phyloP scores from a whole-genome alignment of 2,113 vertebrate genomes.

The Menidia beryllina region DNA sequence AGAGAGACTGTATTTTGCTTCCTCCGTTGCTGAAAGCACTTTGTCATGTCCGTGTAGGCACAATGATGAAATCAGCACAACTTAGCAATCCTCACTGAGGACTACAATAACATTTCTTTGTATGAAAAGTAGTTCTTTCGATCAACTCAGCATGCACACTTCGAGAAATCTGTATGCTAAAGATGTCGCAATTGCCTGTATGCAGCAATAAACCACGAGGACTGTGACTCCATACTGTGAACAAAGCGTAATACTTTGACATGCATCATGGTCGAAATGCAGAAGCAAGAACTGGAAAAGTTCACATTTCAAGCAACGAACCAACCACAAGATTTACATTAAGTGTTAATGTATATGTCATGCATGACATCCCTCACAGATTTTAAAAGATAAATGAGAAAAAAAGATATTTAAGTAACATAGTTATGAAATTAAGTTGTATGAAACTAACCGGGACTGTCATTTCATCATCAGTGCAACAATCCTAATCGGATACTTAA shows the following conservation, averaged over 20 bases:
- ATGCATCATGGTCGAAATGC: not conserved
- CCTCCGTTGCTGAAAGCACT: constrained; percentile 51
- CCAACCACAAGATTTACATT: not conserved
- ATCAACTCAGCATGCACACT: constrained; percentile 51
- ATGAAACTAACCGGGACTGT: not conserved
- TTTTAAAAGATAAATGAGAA: not conserved
- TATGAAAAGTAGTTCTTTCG: constrained; percentile 66
- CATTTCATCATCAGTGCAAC: not conserved
- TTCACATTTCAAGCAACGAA: not conserved
- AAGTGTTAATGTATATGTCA: too few species aligned
- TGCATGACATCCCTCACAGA: not conserved
- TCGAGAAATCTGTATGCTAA: constrained; percentile 51
- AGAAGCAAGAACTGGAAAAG: not conserved
- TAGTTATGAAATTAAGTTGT: not conserved
- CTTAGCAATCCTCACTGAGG: constrained; percentile 49
- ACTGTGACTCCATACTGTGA: constrained; percentile 33
- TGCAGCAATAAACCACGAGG: constrained; percentile 72
- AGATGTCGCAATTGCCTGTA: constrained; percentile 64
- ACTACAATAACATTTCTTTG: constrained; percentile 55
- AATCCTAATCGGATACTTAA: not conserved
- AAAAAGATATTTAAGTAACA: not conserved
- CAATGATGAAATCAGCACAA: constrained; percentile 55
- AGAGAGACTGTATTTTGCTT: constrained; percentile 63
- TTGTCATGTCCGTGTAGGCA: constrained; percentile 63
- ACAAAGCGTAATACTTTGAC: constrained; percentile 14